Percentiles rank a stretch among this genome's conserved stretches.
phyloP scores from a whole-genome alignment of 2,113 vertebrate genomes.

The Nothobranchius furzeri region DNA sequence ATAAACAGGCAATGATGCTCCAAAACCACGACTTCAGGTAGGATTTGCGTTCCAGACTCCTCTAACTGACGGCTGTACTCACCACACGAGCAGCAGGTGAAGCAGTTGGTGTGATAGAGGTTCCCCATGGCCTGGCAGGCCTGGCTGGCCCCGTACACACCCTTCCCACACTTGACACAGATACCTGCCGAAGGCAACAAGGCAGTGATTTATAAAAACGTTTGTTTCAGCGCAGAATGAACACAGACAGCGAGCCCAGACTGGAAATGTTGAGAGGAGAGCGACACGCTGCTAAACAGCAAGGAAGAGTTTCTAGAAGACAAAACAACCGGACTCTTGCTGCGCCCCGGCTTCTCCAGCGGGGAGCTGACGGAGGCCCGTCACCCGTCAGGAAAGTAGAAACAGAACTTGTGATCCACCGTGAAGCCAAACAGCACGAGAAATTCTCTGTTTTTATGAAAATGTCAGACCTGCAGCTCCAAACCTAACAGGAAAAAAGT shows the following conservation, averaged over 20 bases:
- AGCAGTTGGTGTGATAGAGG: conserved; percentile 97
- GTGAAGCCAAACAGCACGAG: too few species aligned
- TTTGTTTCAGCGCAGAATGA: background rate
- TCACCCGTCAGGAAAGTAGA: too few species aligned
- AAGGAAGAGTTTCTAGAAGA: background rate
- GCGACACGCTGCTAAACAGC: background rate
- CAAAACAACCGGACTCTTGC: too few species aligned
- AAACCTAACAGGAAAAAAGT: background rate
- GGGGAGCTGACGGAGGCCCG: too few species aligned
- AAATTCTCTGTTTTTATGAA: background rate
- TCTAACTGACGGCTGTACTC: conserved; percentile 67
- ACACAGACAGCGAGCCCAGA: background rate
- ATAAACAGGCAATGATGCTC: too few species aligned
- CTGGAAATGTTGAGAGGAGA: too few species aligned
- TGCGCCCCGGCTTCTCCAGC: too few species aligned
- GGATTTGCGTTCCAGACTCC: too few species aligned
- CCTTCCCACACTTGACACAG: conserved; percentile 97
- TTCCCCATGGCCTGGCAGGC: conserved; percentile 98
- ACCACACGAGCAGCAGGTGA: conserved; percentile 98
- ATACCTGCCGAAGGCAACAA: conserved; percentile 82
- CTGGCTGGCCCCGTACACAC: conserved; percentile 96
- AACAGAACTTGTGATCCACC: too few species aligned
- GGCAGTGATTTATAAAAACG: background rate
- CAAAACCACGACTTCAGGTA: too few species aligned
- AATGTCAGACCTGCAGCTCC: background rate